These are phyloP conservation scores for Lutraria rhynchaena DNA, from an alignment of 1,140 invertebrate genomes.

Conservation along the genomic window DNA sequence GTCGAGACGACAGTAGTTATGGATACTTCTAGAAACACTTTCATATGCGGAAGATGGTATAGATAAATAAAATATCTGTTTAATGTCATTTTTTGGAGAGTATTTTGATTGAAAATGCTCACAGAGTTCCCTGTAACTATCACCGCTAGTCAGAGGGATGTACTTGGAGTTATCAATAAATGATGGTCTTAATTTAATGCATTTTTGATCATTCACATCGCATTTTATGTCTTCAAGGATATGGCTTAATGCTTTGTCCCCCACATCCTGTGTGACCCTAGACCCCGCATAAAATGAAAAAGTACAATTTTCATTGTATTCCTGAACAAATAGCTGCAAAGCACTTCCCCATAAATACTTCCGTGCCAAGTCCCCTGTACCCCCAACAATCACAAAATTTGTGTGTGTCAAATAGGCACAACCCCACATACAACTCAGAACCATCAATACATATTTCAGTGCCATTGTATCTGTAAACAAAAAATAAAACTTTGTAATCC, in stretches of 20 bases:
- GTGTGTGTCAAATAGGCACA: constrained; percentile 49
- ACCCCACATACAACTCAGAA: too few relatives aligned
- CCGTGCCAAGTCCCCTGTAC: constrained; percentile 76
- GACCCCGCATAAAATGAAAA: constrained; percentile 73
- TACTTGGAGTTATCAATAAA: constrained; percentile 67
- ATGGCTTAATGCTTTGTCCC: constrained; percentile 57
- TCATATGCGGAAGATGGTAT: constrained; percentile 77
- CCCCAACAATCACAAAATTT: constrained; percentile 72
- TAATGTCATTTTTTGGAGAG: not conserved
- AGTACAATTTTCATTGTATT: constrained; percentile 62
- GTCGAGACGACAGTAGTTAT: constrained; percentile 68
- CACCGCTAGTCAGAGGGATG: constrained; percentile 60
- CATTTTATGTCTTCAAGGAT: constrained; percentile 64
- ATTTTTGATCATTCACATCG: constrained; percentile 53
- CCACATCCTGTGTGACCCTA: constrained; percentile 57
- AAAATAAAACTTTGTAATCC: too few relatives aligned
- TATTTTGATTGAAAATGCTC: not conserved
- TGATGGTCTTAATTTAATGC: constrained; percentile 57
- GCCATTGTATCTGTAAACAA: too few relatives aligned
- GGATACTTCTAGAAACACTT: constrained; percentile 65
- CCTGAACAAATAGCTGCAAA: constrained; percentile 69
- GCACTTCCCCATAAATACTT: constrained; percentile 79
- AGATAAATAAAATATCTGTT: constrained; percentile 77
- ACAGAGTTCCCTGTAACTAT: constrained; percentile 60
- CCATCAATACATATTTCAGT: too few relatives aligned